Evolutionary conservation across 2,888 invertebrate species (phyloP).

Genomic region (Holacanthella duospinosa): DNA sequence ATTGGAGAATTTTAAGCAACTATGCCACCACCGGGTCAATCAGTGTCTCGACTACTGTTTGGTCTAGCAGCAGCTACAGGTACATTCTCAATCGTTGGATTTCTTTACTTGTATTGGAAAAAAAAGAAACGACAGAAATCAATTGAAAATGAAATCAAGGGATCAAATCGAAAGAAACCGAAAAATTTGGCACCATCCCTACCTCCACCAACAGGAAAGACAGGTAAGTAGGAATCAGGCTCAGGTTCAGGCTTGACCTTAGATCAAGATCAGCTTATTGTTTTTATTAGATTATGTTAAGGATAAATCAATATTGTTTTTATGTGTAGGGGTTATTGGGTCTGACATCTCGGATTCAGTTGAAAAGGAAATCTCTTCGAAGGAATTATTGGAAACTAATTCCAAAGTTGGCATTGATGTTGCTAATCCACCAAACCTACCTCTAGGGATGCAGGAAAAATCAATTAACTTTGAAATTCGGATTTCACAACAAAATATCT

Average conservation of each 20-base stretch:
- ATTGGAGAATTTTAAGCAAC: too few relatives aligned
- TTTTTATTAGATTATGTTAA: too few relatives aligned
- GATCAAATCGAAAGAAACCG: neutral
- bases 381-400: neutral
- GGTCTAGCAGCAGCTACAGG: too few relatives aligned
- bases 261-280: too few relatives aligned
- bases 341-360: too few relatives aligned
- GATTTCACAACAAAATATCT: neutral
- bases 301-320: too few relatives aligned
- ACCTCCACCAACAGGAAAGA: neutral
- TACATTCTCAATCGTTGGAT: too few relatives aligned
- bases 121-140: neutral
- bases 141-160: neutral
- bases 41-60: too few relatives aligned
- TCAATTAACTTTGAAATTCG: neutral
- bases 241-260: too few relatives aligned
- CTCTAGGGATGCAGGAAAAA: neutral
- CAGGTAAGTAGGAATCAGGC: neutral
- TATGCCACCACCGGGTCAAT: too few relatives aligned
- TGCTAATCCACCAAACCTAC: neutral
- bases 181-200: neutral
- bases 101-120: neutral
- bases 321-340: too few relatives aligned
- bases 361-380: neutral
- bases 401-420: neutral